Conservation (phyloP, 2,797 vertebrate species). For the Protonibea diacanthus region DNA sequence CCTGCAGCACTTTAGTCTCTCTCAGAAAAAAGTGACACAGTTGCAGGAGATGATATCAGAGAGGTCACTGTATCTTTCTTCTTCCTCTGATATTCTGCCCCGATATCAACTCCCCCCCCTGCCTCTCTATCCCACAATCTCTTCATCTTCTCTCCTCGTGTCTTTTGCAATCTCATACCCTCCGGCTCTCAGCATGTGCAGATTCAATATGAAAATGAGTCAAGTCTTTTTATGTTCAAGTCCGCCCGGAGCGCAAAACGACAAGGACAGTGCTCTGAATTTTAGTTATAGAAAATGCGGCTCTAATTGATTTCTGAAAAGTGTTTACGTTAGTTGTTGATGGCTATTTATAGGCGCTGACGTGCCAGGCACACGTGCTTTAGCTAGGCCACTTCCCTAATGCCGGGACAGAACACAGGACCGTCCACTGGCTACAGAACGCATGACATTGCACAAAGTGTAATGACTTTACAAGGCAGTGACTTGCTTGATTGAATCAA, state of each 20-base stretch:
- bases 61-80: slow-evolving; percentile 75
- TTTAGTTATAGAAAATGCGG: slow-evolving; percentile 48
- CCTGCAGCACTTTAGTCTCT: slow-evolving; percentile 61
- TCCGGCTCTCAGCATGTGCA: slow-evolving; percentile 47
- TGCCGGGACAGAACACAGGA: slow-evolving; percentile 50
- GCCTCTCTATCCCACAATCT: slow-evolving; percentile 51
- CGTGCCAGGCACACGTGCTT: slow-evolving; percentile 56
- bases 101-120: slow-evolving; percentile 69
- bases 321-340: slow-evolving; percentile 67
- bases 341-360: slow-evolving; percentile 78
- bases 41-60: slow-evolving; percentile 73
- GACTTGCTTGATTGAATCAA: slow-evolving; percentile 80
- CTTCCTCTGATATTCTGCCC: slow-evolving; percentile 69
- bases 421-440: slow-evolving; percentile 66
- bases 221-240: slow-evolving; percentile 51
- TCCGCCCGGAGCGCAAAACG: slow-evolving; percentile 33
- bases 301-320: slow-evolving; percentile 71
- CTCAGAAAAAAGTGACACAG: slow-evolving; percentile 66
- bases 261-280: slow-evolving; percentile 38
- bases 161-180: slow-evolving; percentile 63
- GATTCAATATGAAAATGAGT: slow-evolving; percentile 53
- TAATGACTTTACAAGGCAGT: slow-evolving; percentile 81
- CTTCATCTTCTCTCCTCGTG: slow-evolving; percentile 52
- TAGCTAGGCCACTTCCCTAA: slow-evolving; percentile 61
- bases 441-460: slow-evolving; percentile 84